Conservation (phyloP, 2,113 vertebrate species). For the Vidua macroura region DNA sequence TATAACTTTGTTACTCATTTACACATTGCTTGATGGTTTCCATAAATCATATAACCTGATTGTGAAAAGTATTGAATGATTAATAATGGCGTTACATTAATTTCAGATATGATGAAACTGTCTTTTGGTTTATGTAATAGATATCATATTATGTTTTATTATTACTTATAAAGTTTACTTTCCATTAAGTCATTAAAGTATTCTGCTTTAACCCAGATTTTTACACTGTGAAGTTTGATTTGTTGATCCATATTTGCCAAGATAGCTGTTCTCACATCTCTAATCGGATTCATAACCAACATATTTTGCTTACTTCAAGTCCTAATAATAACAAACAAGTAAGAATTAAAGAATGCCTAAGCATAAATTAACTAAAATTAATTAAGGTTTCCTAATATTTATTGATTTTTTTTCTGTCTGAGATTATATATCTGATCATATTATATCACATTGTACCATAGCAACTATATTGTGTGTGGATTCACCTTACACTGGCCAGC, state of each 20-base stretch:
- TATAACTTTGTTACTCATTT: conserved; percentile 9
- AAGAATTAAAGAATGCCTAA: background rate
- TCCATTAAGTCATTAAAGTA: background rate
- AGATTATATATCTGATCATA: background rate
- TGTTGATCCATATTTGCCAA: background rate
- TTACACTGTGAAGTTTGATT: background rate
- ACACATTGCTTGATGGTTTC: conserved; percentile 19
- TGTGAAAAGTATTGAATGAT: background rate
- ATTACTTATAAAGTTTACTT: background rate
- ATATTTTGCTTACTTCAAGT: background rate
- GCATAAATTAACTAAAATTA: background rate
- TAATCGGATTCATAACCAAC: background rate
- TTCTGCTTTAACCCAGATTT: background rate
- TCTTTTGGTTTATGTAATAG: background rate
- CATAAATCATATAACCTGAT: conserved; percentile 12
- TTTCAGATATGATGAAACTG: background rate
- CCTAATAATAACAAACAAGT: background rate
- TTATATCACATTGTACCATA: background rate
- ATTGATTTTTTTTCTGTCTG: background rate
- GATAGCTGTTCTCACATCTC: background rate
- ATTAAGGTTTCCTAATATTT: background rate
- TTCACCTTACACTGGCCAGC: background rate
- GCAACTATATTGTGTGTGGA: background rate
- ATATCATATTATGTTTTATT: background rate
- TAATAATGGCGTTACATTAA: background rate